Evolutionary conservation across 2,888 invertebrate genomes (phyloP).

Genomic region (Epinotia nisella): DNA sequence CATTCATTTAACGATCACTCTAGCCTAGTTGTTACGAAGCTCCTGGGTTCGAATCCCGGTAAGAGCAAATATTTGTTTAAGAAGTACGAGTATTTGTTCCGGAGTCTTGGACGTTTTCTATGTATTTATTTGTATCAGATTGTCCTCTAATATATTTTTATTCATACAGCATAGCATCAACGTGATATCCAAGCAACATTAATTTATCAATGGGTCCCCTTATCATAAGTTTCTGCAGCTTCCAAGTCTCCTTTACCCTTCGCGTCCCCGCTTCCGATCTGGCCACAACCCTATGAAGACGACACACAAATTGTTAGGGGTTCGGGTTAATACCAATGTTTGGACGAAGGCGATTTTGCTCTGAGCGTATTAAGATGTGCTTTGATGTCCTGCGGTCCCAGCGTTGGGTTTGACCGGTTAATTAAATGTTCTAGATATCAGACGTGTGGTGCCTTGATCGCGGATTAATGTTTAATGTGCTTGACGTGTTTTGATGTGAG

Average conservation of each 20-base stretch:
- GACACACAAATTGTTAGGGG: constrained; percentile 69
- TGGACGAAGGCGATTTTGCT: constrained; percentile 74
- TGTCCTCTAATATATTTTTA: too few relatives aligned
- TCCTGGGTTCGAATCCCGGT: too few relatives aligned
- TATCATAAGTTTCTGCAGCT: too few relatives aligned
- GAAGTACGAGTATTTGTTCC: too few relatives aligned
- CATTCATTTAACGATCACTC: too few relatives aligned
- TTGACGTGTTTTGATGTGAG: constrained; percentile 49
- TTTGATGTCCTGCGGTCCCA: constrained; percentile 79
- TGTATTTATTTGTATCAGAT: too few relatives aligned
- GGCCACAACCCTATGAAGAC: constrained; percentile 63
- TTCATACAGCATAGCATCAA: too few relatives aligned
- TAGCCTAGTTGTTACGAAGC: too few relatives aligned
- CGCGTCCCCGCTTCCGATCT: constrained; percentile 50
- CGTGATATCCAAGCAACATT: too few relatives aligned
- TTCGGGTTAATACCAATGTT: constrained; percentile 68
- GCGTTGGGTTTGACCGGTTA: constrained; percentile 73
- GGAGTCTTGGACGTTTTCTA: too few relatives aligned
- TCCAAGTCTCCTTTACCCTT: background rate
- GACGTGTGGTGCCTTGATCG: constrained; percentile 63
- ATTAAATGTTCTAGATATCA: constrained; percentile 74
- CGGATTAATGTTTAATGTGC: constrained; percentile 60
- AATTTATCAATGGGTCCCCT: too few relatives aligned
- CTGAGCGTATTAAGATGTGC: constrained; percentile 80
- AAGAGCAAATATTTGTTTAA: too few relatives aligned